Evolutionary conservation across 2,797 vertebrate genomes (phyloP).

Genomic region (Oceanodroma leucorhoa): DNA sequence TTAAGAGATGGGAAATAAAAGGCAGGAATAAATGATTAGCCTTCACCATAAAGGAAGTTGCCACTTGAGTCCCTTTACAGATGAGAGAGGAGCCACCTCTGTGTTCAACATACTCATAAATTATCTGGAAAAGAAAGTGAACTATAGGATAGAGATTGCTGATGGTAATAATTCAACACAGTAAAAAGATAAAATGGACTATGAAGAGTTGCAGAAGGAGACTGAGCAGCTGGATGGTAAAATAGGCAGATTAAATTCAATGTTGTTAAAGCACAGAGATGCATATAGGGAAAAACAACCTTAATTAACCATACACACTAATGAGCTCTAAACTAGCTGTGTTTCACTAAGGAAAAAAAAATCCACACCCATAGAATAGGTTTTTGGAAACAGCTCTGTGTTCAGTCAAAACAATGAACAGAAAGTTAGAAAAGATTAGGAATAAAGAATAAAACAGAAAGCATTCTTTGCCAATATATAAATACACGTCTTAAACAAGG

Average conservation of each 20-base stretch:
- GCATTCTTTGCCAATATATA: not conserved
- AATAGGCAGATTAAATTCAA: not conserved
- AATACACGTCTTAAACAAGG: not conserved
- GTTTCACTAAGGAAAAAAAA: not conserved
- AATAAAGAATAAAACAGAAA: not conserved
- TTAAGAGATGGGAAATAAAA: not conserved
- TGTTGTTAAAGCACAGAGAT: not conserved
- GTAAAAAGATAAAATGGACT: not conserved
- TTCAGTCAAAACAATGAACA: not conserved
- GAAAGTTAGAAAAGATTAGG: not conserved
- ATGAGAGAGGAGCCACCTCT: not conserved
- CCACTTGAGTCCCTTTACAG: not conserved
- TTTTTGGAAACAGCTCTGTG: not conserved
- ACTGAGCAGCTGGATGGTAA: not conserved
- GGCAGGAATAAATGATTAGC: not conserved
- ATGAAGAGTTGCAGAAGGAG: not conserved
- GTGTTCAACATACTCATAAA: not conserved
- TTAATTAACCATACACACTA: not conserved
- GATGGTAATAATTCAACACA: not conserved
- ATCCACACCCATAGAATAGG: not conserved
- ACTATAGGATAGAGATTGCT: not conserved
- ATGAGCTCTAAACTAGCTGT: not conserved
- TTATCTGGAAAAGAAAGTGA: not conserved
- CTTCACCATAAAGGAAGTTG: not conserved
- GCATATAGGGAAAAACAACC: not conserved